Conservation (phyloP, 1,140 invertebrate species). For the Brachionus calyciflorus region DNA sequence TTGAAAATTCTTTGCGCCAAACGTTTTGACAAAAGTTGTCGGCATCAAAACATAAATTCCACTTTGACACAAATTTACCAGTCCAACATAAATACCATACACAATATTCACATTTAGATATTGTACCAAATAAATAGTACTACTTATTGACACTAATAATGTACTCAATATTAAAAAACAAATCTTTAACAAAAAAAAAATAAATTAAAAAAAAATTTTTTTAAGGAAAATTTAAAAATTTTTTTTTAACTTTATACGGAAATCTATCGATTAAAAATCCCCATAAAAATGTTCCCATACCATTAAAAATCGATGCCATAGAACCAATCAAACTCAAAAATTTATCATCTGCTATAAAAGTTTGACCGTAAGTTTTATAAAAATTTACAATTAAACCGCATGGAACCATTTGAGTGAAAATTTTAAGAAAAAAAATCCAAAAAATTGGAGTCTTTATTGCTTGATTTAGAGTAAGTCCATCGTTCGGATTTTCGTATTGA, state of each 20-base stretch:
- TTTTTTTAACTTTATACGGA: no score
- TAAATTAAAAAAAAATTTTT: constrained; percentile 51
- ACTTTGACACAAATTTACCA: not conserved
- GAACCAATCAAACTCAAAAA: constrained; percentile 51
- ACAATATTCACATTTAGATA: not conserved
- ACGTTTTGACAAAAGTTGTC: constrained; percentile 20
- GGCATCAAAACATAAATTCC: constrained; percentile 12
- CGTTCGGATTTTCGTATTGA: not conserved
- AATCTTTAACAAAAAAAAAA: constrained; percentile 52
- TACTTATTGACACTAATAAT: not conserved
- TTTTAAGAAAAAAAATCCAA: not conserved
- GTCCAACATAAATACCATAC: not conserved
- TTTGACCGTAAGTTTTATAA: constrained; percentile 51
- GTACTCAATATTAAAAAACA: not conserved
- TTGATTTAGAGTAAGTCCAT: constrained; percentile 12
- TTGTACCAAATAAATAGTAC: constrained; percentile 14
- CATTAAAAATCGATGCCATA: constrained; percentile 50
- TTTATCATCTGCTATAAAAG: constrained; percentile 51
- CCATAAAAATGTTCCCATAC: constrained; percentile 50
- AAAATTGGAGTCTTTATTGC: not conserved
- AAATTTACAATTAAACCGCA: not conserved
- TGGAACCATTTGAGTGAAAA: not conserved
- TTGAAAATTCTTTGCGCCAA: constrained; percentile 27
- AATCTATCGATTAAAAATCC: constrained; percentile 50
- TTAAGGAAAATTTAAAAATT: no score